These are phyloP conservation scores for Beaufortia kweichowensis DNA, from an alignment of 2,113 vertebrate species.

Conservation along the genomic window DNA sequence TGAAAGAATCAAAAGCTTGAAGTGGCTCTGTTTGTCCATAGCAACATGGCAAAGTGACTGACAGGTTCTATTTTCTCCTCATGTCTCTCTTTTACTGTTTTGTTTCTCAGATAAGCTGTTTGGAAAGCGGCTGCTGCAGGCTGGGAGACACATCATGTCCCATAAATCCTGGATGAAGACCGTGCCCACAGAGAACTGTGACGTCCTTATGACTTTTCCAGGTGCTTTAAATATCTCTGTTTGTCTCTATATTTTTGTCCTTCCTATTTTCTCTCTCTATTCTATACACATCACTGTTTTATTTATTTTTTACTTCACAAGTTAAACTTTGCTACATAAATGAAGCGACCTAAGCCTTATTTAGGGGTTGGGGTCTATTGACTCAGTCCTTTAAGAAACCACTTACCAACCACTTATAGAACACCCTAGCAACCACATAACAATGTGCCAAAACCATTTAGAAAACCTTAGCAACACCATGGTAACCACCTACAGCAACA, in stretches of 20 bases:
- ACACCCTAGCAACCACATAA: too few relatives aligned
- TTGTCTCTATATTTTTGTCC: neutral
- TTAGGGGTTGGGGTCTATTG: too few relatives aligned
- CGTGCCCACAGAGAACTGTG: constrained; percentile 96
- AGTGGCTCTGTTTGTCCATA: constrained; percentile 37
- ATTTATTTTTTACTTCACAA: too few relatives aligned
- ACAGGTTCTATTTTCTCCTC: constrained; percentile 23
- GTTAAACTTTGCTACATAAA: too few relatives aligned
- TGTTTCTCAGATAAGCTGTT: constrained; percentile 89
- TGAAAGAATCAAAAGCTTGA: constrained; percentile 29
- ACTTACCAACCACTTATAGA: too few relatives aligned
- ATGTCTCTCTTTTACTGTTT: constrained; percentile 37
- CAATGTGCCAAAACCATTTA: too few relatives aligned
- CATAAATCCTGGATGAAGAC: constrained; percentile 99
- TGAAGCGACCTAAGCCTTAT: too few relatives aligned
- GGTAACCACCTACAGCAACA: too few relatives aligned
- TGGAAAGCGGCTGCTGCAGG: constrained; percentile 92
- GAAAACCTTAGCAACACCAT: too few relatives aligned
- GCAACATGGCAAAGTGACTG: constrained; percentile 62
- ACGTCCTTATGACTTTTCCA: constrained; percentile 95
- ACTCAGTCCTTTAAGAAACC: too few relatives aligned
- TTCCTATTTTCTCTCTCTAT: neutral
- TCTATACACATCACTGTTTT: neutral
- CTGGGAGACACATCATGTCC: constrained; percentile 95
- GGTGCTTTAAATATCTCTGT: constrained; percentile 71